A percentile compares a stretch with the other conserved stretches of the same genome.
phyloP scores from a whole-genome alignment of 2,113 vertebrate species.

The Malurus elegans region DNA sequence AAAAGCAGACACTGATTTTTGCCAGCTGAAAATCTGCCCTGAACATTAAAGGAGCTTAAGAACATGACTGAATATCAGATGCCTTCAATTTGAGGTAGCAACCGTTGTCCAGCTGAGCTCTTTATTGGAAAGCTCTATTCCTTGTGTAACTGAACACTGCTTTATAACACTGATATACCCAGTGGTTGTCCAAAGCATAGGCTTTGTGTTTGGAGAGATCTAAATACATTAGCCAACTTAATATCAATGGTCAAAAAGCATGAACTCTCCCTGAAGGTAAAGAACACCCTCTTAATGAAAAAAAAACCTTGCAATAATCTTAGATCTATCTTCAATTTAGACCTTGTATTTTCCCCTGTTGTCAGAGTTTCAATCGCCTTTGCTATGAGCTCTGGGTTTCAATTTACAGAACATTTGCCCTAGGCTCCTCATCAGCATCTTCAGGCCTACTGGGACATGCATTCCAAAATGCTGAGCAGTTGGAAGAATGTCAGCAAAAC shows the following conservation, averaged over 20 bases:
- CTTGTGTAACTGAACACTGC: neutral
- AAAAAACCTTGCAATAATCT: constrained; percentile 33
- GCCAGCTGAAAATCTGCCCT: neutral
- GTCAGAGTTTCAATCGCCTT: constrained; percentile 23
- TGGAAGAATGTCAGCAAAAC: neutral
- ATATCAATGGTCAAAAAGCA: neutral
- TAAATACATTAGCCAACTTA: constrained; percentile 10
- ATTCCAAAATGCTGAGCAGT: neutral
- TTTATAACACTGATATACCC: neutral
- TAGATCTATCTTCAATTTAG: constrained; percentile 39
- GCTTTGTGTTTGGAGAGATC: neutral
- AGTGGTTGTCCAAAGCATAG: neutral
- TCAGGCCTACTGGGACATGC: neutral
- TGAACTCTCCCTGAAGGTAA: constrained; percentile 11
- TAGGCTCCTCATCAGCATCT: constrained; percentile 33
- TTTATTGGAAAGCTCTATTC: neutral
- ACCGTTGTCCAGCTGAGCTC: neutral
- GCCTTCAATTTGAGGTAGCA: neutral
- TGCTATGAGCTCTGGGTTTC: constrained; percentile 13
- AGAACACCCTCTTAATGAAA: constrained; percentile 43
- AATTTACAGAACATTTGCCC: constrained; percentile 23
- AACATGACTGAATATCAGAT: neutral
- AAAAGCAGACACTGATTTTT: neutral
- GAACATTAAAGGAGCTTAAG: neutral
- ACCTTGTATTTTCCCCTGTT: neutral